Percentiles rank a stretch among this genome's conserved stretches.
Evolutionary conservation across 23 tunicate genomes (phyloP).

Genomic region (Clavelina lepadiformis): DNA sequence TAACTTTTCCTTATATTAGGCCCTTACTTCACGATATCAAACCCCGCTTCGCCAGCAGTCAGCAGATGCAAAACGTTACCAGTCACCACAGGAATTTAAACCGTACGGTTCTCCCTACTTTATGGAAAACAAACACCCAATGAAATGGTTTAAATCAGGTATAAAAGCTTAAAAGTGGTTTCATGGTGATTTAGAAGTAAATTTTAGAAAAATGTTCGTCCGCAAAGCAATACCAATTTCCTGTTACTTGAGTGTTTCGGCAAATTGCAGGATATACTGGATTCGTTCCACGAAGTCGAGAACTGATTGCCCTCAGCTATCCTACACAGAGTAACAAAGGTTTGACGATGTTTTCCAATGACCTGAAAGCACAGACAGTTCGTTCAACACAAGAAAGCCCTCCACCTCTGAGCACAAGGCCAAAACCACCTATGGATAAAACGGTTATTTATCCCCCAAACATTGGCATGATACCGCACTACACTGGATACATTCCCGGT

Average conservation of each 20-base stretch:
- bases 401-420: not conserved
- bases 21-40: slow-evolving; percentile 22
- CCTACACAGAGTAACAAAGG: slow-evolving; percentile 57
- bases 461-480: slow-evolving; percentile 90
- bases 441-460: slow-evolving; percentile 54
- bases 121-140: slow-evolving; percentile 48
- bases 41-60: slow-evolving; percentile 43
- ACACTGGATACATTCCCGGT: slow-evolving; percentile 99
- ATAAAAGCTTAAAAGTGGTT: no score
- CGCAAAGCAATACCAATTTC: no score
- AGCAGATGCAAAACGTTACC: slow-evolving; percentile 29
- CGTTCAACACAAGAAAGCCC: not conserved
- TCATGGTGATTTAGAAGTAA: no score
- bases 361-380: slow-evolving; percentile 15
- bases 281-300: slow-evolving; percentile 83
- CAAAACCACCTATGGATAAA: slow-evolving; percentile 20
- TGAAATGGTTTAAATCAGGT: slow-evolving; percentile 97
- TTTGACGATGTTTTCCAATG: slow-evolving; percentile 27
- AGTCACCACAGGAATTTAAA: slow-evolving; percentile 47
- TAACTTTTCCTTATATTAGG: slow-evolving; percentile 3
- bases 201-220: no score
- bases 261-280: slow-evolving; percentile 77
- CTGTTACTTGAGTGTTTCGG: not conserved
- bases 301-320: slow-evolving; percentile 66
- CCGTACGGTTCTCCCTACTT: slow-evolving; percentile 80